Evolutionary conservation across 2,797 vertebrate species (phyloP).

Genomic region (Parauchenoglanis ngamensis): DNA sequence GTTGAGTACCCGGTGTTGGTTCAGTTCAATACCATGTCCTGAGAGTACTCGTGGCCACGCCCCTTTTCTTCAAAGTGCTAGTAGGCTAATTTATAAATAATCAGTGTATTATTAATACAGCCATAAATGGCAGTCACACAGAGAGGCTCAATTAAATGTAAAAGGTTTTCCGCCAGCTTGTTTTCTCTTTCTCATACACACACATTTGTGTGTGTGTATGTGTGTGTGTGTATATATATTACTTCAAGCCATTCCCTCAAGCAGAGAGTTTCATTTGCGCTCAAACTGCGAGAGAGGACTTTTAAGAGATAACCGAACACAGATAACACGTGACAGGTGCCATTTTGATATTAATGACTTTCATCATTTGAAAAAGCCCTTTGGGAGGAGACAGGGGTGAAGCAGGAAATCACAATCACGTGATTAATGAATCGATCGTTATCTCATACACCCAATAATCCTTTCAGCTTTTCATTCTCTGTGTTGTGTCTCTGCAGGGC

Average conservation of each 20-base stretch:
- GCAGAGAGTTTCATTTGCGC: conserved; percentile 31
- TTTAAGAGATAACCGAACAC: conserved; percentile 68
- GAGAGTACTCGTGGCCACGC: not conserved
- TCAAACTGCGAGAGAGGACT: conserved; percentile 52
- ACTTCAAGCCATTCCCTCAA: not conserved
- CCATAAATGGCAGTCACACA: conserved; percentile 2
- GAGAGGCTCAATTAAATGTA: not conserved
- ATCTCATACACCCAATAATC: conserved; percentile 53
- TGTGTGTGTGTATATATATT: not conserved
- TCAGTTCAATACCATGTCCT: not conserved
- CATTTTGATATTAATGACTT: conserved; percentile 79
- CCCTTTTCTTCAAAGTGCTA: not conserved
- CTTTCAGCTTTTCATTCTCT: conserved; percentile 36
- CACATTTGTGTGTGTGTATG: not conserved
- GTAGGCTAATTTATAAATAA: not conserved
- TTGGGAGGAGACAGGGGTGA: conserved; percentile 65
- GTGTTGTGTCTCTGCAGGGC: conserved; percentile 15
- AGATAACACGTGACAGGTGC: conserved; percentile 78
- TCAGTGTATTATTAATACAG: not conserved
- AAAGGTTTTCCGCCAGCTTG: not conserved
- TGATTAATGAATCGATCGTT: conserved; percentile 77
- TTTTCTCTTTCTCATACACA: not conserved
- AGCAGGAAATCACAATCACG: conserved; percentile 68
- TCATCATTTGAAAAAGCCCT: conserved; percentile 79
- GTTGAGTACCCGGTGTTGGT: not conserved